phyloP scores from a whole-genome alignment of 2,113 vertebrate genomes.

The Anser brachyrhynchus region DNA sequence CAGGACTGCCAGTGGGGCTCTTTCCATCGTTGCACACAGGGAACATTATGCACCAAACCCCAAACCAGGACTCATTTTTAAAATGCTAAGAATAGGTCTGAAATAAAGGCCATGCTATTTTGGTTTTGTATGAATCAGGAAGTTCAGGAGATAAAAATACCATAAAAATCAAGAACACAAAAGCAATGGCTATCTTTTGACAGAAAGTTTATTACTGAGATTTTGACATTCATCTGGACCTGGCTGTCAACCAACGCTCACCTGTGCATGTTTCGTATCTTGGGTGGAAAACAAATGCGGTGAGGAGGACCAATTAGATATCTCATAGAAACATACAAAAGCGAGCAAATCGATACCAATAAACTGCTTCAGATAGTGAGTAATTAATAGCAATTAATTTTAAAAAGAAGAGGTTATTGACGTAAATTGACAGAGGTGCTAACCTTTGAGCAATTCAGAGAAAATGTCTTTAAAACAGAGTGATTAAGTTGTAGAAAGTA shows the following conservation, averaged over 20 bases:
- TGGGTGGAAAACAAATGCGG: neutral
- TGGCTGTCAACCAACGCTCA: fast-evolving
- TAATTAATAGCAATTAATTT: constrained; percentile 77
- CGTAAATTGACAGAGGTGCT: constrained; percentile 62
- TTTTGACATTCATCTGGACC: neutral
- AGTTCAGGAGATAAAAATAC: neutral
- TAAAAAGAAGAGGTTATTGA: constrained; percentile 72
- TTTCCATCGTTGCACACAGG: neutral
- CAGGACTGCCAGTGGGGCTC: neutral
- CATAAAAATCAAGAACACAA: neutral
- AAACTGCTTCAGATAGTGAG: constrained; percentile 68
- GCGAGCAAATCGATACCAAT: constrained; percentile 67
- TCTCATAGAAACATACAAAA: constrained; percentile 55
- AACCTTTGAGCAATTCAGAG: constrained; percentile 66
- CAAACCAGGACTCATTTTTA: neutral
- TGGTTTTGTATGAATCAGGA: neutral
- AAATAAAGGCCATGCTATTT: neutral
- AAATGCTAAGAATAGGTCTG: neutral
- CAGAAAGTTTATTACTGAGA: neutral
- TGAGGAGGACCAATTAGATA: neutral
- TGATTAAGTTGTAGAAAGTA: constrained; percentile 71
- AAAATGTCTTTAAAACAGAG: constrained; percentile 63
- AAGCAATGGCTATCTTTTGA: neutral
- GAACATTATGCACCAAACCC: neutral
- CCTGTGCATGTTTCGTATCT: neutral